Evolutionary conservation across 2,888 invertebrate species (phyloP).

Genomic region (Erebia palarica): DNA sequence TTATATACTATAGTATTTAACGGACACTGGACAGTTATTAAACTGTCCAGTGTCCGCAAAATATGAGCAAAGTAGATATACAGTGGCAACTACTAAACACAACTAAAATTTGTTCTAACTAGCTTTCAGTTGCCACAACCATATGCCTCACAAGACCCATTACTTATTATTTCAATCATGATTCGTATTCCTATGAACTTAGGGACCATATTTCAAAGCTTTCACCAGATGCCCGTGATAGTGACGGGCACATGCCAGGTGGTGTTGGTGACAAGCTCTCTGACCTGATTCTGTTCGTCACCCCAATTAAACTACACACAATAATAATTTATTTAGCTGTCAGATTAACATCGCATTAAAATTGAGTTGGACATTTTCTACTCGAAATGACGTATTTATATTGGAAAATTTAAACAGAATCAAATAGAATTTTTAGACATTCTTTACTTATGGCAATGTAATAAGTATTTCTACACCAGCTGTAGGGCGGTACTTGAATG

Average conservation of each 20-base stretch:
- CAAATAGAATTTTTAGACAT: background rate
- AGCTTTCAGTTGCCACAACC: background rate
- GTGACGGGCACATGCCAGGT: slow-evolving; percentile 44
- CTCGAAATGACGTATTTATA: slow-evolving; percentile 8
- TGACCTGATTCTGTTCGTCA: slow-evolving; percentile 44
- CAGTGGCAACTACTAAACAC: too few species aligned
- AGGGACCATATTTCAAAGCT: slow-evolving; percentile 19
- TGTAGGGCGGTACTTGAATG: too few species aligned
- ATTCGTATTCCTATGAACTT: background rate
- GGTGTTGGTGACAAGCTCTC: slow-evolving; percentile 37
- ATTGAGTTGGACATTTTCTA: slow-evolving; percentile 19
- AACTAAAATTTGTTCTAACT: too few species aligned
- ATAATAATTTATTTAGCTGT: slow-evolving; percentile 39
- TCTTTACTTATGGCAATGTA: too few species aligned
- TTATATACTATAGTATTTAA: too few species aligned
- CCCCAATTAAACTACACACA: slow-evolving; percentile 44
- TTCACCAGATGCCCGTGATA: background rate
- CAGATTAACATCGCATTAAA: slow-evolving; percentile 33
- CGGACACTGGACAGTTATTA: too few species aligned
- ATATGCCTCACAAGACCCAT: background rate
- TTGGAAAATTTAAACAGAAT: background rate
- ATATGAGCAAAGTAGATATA: too few species aligned
- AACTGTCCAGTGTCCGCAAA: too few species aligned
- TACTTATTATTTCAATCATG: background rate
- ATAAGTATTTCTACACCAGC: too few species aligned